These are phyloP conservation scores for Berghia stephanieae DNA, from an alignment of 1,140 invertebrate species.

Conservation along the genomic window DNA sequence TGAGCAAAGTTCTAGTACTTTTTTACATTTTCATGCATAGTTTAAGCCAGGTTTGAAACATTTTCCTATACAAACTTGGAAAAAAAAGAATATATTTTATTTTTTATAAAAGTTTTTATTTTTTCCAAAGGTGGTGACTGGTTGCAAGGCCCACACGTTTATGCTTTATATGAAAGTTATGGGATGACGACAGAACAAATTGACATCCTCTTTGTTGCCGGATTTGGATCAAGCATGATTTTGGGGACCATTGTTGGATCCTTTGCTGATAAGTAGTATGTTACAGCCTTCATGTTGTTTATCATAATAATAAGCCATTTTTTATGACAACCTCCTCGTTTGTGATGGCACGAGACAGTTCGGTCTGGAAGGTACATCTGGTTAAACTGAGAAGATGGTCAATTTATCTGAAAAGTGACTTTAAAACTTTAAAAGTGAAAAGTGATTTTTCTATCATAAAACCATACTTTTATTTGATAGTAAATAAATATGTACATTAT, in stretches of 20 bases:
- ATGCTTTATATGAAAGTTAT: conserved; percentile 77
- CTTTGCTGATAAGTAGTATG: conserved; percentile 74
- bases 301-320: neutral
- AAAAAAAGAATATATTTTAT: neutral
- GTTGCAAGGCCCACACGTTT: conserved; percentile 80
- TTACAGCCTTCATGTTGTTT: neutral
- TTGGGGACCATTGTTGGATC: conserved; percentile 76
- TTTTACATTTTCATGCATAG: neutral
- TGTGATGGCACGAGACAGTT: neutral
- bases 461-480: neutral
- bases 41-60: neutral
- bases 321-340: neutral
- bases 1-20: neutral
- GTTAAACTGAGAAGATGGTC: neutral
- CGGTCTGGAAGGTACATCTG: neutral
- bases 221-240: conserved; percentile 76
- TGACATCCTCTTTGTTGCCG: conserved; percentile 75
- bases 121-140: conserved; percentile 77
- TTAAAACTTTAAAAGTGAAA: neutral
- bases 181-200: conserved; percentile 74
- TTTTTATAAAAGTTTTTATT: neutral
- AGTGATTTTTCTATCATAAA: neutral
- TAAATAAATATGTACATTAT: no score
- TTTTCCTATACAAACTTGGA: neutral
- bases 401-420: no score